Evolutionary conservation across 2,113 vertebrate genomes (phyloP), one percentile per base, ranked within the genome.

Genomic region (Malurus melanocephalus): DNA sequence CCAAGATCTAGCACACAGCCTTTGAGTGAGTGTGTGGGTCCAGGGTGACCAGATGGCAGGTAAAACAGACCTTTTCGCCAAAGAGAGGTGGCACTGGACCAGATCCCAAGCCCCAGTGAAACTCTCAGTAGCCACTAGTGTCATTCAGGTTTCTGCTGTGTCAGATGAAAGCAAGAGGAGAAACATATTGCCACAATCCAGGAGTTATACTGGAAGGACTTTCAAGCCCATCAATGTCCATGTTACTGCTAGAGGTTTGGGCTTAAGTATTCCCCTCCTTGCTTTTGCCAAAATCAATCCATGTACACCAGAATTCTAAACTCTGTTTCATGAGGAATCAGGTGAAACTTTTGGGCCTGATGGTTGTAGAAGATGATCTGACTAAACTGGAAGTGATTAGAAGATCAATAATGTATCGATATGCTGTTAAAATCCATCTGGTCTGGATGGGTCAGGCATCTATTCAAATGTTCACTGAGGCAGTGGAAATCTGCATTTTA

Each of bases 381-480:
- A 65, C 18, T 40, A 30, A 69, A 73, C 13, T 68, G 32, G 49
- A 85, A 88, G 49, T 75, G 49, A 76, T 60, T 20, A 65, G 27
- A 32, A 71, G 20, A 43, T 72, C 53, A 51, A 10, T 59, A 51
- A 49, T 0, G 0, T 80, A 40, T n/a, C 1, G 1, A 40, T 23
- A 52, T 2, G 17, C 42, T 43, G 5, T 46, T 85, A 55, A 85
- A 85, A 87, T 16, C 5, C 69, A 33, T 87, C 32, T 82, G 18
- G 16, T 62, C n/a, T 85, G 48, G 7, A 23, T 21, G 52, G 8
- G 13, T 66, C 28, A 68, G 46, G 13, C 17, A 28, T 42, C 48
- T 69, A 2, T 45, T 73, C 33, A 71, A 30, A 75, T 61, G 8
- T 53, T 68, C 57, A 45, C 15, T 18, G n/a, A 49, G 32, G 33